A percentile compares a stretch with the other conserved stretches of the same genome.
phyloP scores from a whole-genome alignment of 2,797 vertebrate species.

The Synaphobranchus kaupii region DNA sequence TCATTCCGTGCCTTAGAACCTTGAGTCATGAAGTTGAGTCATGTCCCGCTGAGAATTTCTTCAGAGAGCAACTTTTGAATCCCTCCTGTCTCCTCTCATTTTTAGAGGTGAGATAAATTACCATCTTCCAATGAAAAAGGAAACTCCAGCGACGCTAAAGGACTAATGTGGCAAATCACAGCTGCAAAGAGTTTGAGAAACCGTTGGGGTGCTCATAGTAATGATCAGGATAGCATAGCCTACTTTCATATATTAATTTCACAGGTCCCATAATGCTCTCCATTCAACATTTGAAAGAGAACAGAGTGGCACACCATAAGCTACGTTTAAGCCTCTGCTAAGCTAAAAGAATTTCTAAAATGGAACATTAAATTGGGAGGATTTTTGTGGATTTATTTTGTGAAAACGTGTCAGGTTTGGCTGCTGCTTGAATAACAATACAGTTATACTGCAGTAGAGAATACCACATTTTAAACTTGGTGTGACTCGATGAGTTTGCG shows the following conservation, averaged over 20 bases:
- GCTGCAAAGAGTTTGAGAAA: not conserved
- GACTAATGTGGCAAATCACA: not conserved
- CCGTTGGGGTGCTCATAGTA: not conserved
- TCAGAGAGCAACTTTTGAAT: not conserved
- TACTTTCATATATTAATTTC: not conserved
- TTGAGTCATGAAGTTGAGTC: not conserved
- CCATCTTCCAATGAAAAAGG: not conserved
- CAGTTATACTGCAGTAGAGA: not conserved
- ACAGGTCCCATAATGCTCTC: not conserved
- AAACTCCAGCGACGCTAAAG: not conserved
- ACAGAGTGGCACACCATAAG: not conserved
- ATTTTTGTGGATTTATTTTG: not conserved
- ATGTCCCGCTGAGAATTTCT: not conserved
- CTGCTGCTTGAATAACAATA: not conserved
- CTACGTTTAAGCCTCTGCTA: not conserved
- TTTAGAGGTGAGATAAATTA: not conserved
- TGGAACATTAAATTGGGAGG: not conserved
- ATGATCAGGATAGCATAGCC: not conserved
- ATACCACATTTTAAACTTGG: not conserved
- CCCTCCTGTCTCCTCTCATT: not conserved
- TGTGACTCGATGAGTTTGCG: not conserved
- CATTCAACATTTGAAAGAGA: not conserved
- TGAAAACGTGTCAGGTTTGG: not conserved
- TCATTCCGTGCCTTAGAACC: not conserved
- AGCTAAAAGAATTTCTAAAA: not conserved